A percentile compares a stretch with the other conserved stretches of the same genome.
Conservation (phyloP, 2,113 vertebrate species). For the Edolisoma coerulescens region DNA sequence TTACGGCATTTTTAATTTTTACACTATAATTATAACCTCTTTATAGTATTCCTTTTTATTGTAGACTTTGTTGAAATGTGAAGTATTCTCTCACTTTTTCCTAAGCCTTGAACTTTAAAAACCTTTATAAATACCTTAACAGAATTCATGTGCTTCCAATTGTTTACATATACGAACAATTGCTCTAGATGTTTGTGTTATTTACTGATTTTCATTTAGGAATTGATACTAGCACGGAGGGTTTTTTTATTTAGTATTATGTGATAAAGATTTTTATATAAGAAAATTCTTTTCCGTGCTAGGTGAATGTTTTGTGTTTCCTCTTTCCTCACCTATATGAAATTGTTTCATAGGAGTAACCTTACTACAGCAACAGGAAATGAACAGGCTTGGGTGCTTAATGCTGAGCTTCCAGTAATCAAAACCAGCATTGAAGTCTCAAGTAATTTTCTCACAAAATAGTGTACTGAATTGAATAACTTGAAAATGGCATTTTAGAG, state of each 20-base stretch:
- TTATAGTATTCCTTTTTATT: constrained; percentile 71
- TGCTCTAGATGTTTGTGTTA: constrained; percentile 54
- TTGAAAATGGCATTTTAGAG: not conserved
- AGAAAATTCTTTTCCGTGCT: constrained; percentile 35
- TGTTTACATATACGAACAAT: constrained; percentile 64
- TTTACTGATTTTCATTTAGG: constrained; percentile 41
- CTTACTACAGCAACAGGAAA: constrained; percentile 36
- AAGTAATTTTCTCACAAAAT: not conserved
- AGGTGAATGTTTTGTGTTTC: constrained; percentile 5
- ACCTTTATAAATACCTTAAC: constrained; percentile 7
- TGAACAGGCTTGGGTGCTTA: not conserved
- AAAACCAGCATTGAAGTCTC: constrained; percentile 16
- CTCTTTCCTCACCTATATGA: not conserved
- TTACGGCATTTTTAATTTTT: constrained; percentile 41
- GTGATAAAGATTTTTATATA: not conserved
- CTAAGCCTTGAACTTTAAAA: constrained; percentile 14
- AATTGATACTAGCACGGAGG: constrained; percentile 11
- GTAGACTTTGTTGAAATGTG: constrained; percentile 42
- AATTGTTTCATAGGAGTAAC: not conserved
- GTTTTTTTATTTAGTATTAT: not conserved
- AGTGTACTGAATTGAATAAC: not conserved
- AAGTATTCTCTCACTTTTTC: constrained; percentile 15
- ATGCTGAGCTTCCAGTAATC: constrained; percentile 2
- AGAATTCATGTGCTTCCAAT: constrained; percentile 58
- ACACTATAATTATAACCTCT: constrained; percentile 59